These are phyloP conservation scores for Pygmarrhopalites habei DNA, from an alignment of 1,140 invertebrate species.

Conservation along the genomic window DNA sequence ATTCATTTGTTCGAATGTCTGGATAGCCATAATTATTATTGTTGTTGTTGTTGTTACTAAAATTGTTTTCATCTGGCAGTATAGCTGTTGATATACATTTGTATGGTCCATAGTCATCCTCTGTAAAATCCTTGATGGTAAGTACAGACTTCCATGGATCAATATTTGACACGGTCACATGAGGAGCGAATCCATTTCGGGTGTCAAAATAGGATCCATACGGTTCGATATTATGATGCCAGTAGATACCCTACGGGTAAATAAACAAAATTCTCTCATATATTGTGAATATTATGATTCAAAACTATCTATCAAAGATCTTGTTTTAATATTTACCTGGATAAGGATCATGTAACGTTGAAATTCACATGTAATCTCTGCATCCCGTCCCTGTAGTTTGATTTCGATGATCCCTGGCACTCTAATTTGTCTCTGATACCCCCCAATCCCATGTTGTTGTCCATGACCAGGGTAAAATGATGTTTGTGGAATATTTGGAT, in stretches of 20 bases:
- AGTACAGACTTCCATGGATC: slow-evolving; percentile 34
- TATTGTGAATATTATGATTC: no score
- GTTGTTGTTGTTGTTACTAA: neutral
- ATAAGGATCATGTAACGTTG: slow-evolving; percentile 31
- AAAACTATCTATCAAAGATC: no score
- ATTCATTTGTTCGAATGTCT: neutral
- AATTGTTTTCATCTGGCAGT: slow-evolving; percentile 18
- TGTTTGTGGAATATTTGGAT: neutral
- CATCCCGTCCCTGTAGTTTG: slow-evolving; percentile 14
- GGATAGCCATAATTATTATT: slow-evolving; percentile 1
- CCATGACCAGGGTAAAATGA: neutral
- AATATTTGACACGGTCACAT: slow-evolving; percentile 16
- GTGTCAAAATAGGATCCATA: slow-evolving; percentile 34
- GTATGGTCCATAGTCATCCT: slow-evolving; percentile 34
- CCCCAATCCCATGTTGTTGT: neutral
- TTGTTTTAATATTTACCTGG: slow-evolving; percentile 24
- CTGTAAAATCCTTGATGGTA: slow-evolving; percentile 21
- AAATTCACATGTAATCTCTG: slow-evolving; percentile 35
- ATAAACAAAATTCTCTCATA: no score
- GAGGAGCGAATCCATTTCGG: slow-evolving; percentile 31
- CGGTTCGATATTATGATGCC: slow-evolving; percentile 33
- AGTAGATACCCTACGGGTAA: slow-evolving; percentile 34
- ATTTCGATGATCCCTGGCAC: slow-evolving; percentile 30
- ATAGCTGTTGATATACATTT: slow-evolving; percentile 33
- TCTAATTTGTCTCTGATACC: slow-evolving; percentile 18